Evolutionary conservation across 2,797 vertebrate species (phyloP).

Genomic region (Tenualosa thibaudeaui): DNA sequence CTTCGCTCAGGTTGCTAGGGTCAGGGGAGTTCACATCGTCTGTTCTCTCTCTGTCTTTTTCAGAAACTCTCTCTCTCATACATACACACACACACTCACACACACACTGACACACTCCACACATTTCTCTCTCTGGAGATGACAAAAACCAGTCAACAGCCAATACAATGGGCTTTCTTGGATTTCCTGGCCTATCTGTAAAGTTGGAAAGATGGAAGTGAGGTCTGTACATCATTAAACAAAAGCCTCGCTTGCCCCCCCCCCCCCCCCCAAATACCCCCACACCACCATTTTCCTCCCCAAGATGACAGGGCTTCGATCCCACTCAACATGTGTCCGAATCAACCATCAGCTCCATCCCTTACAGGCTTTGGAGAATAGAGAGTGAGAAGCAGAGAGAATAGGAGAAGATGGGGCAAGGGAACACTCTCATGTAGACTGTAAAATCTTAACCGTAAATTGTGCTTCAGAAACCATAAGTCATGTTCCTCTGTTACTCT

Average conservation of each 20-base stretch:
- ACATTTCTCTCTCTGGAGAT: neutral
- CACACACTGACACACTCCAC: neutral
- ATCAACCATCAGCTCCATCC: neutral
- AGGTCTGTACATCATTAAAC: constrained; percentile 14
- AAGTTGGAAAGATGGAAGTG: constrained; percentile 20
- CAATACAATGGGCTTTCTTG: neutral
- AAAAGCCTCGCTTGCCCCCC: neutral
- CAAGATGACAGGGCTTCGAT: neutral
- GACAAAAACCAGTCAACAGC: constrained; percentile 22
- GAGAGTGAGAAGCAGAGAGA: neutral
- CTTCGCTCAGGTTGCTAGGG: constrained; percentile 12
- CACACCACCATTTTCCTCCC: neutral
- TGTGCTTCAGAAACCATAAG: neutral
- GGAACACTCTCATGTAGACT: neutral
- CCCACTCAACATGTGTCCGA: neutral
- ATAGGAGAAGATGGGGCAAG: neutral
- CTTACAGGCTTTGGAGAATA: neutral
- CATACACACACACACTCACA: neutral
- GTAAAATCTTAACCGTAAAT: neutral
- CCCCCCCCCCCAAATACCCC: neutral
- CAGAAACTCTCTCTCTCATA: neutral
- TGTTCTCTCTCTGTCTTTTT: neutral
- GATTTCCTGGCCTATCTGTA: constrained; percentile 24
- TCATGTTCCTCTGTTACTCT: neutral
- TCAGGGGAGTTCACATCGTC: neutral